Evolutionary conservation across 2,888 invertebrate species (phyloP).

Genomic region (Cacoxenus indagator): DNA sequence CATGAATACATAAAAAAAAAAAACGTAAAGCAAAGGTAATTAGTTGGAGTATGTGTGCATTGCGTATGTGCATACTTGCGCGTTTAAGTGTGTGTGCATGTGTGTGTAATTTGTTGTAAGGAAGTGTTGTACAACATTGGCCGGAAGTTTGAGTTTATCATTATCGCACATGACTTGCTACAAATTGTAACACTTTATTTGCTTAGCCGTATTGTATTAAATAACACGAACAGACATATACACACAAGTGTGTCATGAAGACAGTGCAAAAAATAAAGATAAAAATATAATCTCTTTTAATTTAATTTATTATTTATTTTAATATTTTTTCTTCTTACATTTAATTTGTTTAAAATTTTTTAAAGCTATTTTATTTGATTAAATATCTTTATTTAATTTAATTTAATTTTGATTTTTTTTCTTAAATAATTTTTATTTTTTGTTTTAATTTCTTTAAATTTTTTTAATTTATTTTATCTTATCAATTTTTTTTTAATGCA

Average conservation of each 20-base stretch:
- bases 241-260: neutral
- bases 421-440: too few relatives aligned
- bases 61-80: neutral
- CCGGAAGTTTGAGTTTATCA: constrained; percentile 13
- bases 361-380: neutral
- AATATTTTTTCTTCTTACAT: too few relatives aligned
- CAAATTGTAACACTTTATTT: constrained; percentile 21
- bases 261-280: too few relatives aligned
- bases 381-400: neutral
- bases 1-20: too few relatives aligned
- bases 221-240: neutral
- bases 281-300: too few relatives aligned
- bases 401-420: too few relatives aligned
- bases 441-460: too few relatives aligned
- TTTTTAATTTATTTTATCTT: too few relatives aligned
- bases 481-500: too few relatives aligned
- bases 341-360: too few relatives aligned
- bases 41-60: neutral
- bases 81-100: neutral
- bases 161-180: constrained; percentile 22
- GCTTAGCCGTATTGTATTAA: constrained; percentile 11
- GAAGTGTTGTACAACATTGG: neutral
- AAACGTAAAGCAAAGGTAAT: neutral
- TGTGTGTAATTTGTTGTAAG: neutral
- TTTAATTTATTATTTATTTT: too few relatives aligned